Base-by-base conservation (phyloP, 2,797 vertebrate genomes). In the Hydrophis major region DNA sequence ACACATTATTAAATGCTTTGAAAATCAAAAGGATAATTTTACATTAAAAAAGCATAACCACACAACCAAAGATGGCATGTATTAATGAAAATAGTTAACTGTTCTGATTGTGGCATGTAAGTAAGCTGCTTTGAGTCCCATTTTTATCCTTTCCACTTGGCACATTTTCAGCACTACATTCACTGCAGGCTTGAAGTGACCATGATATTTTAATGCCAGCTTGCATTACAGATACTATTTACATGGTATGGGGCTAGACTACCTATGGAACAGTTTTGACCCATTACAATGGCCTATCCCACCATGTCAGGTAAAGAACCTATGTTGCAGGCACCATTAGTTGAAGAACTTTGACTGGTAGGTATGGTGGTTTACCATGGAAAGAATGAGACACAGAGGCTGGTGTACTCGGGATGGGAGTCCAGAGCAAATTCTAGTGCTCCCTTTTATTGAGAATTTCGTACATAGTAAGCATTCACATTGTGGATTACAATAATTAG, bases 21-120 rank as follows among this genome's bases (percentile, higher is more conserved):
- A 83, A 92, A 92, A 59, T 74, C 59, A 59, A 32, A 66, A 6
- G 37, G 25, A 37, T 47, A 89, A 57, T 83, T 7, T 57, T 50
- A 59, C 8, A 59, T 47, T 55, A 28, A 87, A 86, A 22, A n/a
- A 6, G 25, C 7, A 57, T 10, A 8, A 55, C n/a, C 6, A 60
- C 83, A 47, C 37, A 55, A 83, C 37, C 37, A 90, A 74, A 88
- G 12, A 55, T 42, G 18, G 18, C 56, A 50, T 69, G 18, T 66
- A 90, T 69, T 60, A 90, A 78, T 90, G 53, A 83, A 90, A 60
- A 90, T 50, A 90, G 86, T 59, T 89, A 69, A 87, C 32, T 42
- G 59, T 60, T 60, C 16, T 87, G 27, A 66, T 37, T 69, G 18
- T 55, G 78, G 7, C 27, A 89, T 42, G 55, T 60, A 22, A 87